Conservation (phyloP, 2,113 vertebrate genomes). For the Otolemur garnettii region DNA sequence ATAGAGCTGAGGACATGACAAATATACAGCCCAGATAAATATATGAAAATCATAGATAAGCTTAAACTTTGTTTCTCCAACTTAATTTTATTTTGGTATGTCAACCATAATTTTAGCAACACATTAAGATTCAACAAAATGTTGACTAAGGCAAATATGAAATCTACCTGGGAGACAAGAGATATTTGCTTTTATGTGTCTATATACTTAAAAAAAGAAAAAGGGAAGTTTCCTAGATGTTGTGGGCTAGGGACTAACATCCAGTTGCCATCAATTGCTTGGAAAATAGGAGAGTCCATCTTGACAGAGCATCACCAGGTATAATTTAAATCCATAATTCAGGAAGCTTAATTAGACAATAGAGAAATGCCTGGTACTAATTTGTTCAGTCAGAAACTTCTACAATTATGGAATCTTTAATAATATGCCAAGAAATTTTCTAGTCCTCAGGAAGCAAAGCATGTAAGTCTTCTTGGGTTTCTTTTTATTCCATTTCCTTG, state of each 20-base stretch:
- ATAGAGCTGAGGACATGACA: not conserved
- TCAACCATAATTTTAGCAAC: not conserved
- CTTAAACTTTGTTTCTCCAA: not conserved
- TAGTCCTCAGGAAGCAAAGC: not conserved
- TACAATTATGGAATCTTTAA: conserved; percentile 41
- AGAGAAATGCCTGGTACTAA: conserved; percentile 30
- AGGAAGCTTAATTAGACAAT: conserved; percentile 46
- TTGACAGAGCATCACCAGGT: not conserved
- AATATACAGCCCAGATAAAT: not conserved
- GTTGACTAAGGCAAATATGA: not conserved
- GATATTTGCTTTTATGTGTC: conserved; percentile 15
- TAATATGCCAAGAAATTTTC: conserved; percentile 52
- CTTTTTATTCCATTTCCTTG: conserved; percentile 62
- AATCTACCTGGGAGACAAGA: not conserved
- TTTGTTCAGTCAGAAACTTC: conserved; percentile 40
- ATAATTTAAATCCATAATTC: conserved; percentile 67
- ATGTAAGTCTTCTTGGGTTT: not conserved
- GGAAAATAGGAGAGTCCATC: not conserved
- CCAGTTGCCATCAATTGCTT: conserved; percentile 28
- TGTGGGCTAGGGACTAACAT: not conserved
- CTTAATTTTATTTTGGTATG: not conserved
- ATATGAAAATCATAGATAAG: not conserved
- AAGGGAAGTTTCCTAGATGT: not conserved
- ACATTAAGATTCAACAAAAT: conserved; percentile 24
- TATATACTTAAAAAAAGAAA: not conserved